These are phyloP conservation scores for Cephalopholis sonnerati DNA, from an alignment of 2,113 vertebrate species.

Conservation along the genomic window DNA sequence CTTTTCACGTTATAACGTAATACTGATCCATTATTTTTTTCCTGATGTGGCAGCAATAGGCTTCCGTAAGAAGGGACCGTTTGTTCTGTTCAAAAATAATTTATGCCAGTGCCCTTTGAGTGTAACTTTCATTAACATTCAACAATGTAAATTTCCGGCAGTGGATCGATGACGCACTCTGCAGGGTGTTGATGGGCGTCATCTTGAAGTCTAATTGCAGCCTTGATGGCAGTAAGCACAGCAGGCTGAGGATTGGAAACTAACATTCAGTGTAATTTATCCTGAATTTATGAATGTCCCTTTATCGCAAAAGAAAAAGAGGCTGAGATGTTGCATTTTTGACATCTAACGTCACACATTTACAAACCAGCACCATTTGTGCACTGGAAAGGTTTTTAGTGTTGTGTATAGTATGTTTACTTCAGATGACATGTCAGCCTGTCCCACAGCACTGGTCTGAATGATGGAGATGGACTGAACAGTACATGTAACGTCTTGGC, in stretches of 20 bases:
- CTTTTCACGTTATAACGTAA: too few relatives aligned
- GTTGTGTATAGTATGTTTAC: not conserved
- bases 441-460: slow-evolving; percentile 10
- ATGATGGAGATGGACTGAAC: slow-evolving; percentile 33
- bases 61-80: too few relatives aligned
- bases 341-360: not conserved
- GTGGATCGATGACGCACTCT: slow-evolving; percentile 2
- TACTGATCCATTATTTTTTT: too few relatives aligned
- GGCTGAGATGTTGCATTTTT: not conserved
- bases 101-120: slow-evolving; percentile 1
- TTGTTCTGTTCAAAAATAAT: slow-evolving; percentile 4
- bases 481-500: not conserved
- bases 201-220: slow-evolving; percentile 36
- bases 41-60: too few relatives aligned
- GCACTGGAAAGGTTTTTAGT: not conserved
- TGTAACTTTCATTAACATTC: slow-evolving; percentile 39
- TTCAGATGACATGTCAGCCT: slow-evolving; percentile 37
- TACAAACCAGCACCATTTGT: slow-evolving; percentile 1
- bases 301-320: not conserved
- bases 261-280: not conserved
- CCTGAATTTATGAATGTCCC: not conserved
- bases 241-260: not conserved
- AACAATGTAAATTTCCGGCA: slow-evolving; percentile 15
- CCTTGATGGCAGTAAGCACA: not conserved
- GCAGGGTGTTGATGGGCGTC: slow-evolving; percentile 13